Conservation (phyloP, 1,140 invertebrate genomes). For the Phocides pigmalion region DNA sequence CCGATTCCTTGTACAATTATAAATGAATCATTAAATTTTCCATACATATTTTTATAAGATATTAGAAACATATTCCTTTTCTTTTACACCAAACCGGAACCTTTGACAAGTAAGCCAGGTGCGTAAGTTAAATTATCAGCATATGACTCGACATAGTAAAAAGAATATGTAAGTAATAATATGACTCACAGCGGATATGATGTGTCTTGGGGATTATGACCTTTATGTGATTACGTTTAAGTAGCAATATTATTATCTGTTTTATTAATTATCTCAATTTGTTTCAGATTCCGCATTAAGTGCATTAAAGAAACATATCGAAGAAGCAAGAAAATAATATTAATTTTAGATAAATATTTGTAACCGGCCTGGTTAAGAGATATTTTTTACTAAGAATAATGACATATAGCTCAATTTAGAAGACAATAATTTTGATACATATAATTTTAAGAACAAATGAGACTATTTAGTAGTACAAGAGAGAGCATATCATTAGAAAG, state of each 20-base stretch:
- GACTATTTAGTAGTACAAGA: conserved; percentile 53
- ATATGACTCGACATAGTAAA: conserved; percentile 33
- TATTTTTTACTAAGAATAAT: conserved; percentile 55
- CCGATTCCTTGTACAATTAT: background rate
- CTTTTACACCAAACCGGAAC: background rate
- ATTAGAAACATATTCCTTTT: background rate
- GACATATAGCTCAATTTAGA: conserved; percentile 52
- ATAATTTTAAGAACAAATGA: conserved; percentile 65
- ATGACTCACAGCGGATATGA: conserved; percentile 48
- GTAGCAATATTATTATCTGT: conserved; percentile 4
- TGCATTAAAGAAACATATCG: conserved; percentile 42
- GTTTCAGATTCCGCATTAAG: conserved; percentile 66
- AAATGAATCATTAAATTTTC: background rate
- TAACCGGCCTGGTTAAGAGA: conserved; percentile 48
- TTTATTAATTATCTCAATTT: conserved; percentile 43
- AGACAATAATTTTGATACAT: conserved; percentile 54
- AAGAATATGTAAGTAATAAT: conserved; percentile 13
- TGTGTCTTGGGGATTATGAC: conserved; percentile 43
- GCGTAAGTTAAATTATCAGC: conserved; percentile 35
- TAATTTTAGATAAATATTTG: conserved; percentile 50
- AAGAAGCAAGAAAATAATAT: conserved; percentile 44
- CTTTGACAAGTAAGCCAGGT: conserved; percentile 29
- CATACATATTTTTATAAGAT: background rate
- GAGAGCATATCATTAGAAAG: conserved; percentile 49
- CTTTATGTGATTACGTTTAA: conserved; percentile 27